Conservation (phyloP, 37 sponge, comb jelly and placozoan genomes). For the Mnemiopsis leidyi region DNA sequence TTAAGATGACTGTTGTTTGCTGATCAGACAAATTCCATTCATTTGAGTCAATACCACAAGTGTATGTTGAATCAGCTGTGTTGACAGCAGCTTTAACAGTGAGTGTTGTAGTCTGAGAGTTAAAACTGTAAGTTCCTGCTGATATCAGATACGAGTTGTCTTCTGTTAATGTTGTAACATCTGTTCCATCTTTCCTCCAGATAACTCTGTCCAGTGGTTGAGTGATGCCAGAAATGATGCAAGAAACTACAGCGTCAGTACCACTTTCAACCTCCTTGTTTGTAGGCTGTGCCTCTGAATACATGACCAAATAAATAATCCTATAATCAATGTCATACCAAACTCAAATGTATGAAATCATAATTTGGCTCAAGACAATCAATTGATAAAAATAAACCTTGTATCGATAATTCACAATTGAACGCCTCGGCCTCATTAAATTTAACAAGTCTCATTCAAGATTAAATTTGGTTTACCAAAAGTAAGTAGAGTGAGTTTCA, state of each 20-base stretch:
- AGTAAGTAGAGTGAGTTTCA: background rate
- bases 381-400: too few species aligned
- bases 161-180: background rate
- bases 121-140: background rate
- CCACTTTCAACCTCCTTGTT: background rate
- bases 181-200: background rate
- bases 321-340: too few species aligned
- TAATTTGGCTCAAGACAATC: too few species aligned
- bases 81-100: background rate
- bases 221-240: background rate
- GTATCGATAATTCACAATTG: too few species aligned
- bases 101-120: constrained; percentile 8
- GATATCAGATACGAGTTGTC: background rate
- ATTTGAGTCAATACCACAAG: background rate
- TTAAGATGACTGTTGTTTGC: background rate
- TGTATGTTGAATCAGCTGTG: background rate
- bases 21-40: background rate
- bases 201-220: background rate
- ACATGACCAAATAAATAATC: too few species aligned
- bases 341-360: too few species aligned
- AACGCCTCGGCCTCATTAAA: too few species aligned
- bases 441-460: too few species aligned
- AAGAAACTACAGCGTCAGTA: background rate
- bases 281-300: background rate
- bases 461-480: too few species aligned